Base-by-base conservation (phyloP, 2,797 vertebrate genomes). In the Scyliorhinus canicula region DNA sequence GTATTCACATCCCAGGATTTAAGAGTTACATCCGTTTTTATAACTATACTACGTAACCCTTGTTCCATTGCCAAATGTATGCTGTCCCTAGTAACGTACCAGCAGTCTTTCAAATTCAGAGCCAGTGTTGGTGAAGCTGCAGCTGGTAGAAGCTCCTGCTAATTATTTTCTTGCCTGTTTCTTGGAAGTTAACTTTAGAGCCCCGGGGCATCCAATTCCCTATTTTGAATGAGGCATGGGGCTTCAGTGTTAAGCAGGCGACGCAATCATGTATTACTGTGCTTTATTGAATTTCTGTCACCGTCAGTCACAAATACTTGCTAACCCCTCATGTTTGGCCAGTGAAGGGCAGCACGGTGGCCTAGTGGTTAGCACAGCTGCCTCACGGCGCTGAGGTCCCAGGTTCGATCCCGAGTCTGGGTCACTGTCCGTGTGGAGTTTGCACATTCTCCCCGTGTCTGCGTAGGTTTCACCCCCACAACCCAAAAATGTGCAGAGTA, bases 141-240 rank as follows among this genome's bases (percentile, higher is more conserved):
- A 35, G 52, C 52, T 88, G 28, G 28, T 55, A 4, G 35, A 93
- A 71, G 40, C 28, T 47, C 28, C 63, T 71, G 65, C 65, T 93
- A 12, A 31, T 93, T 47, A 50, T 93, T 71, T 71, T 93, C 63
- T 50, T 93, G 93, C 93, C 65, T 71, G 65, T 71, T 93, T 93
- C 14, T 44, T 71, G 47, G 91, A 47, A 50, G 44, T 31, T 60
- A 60, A 90, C 35, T 47, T 69, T 52, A 35, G 65, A 71, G 47
- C 44, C 93, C 26, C 9, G 11, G 19, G 44, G 11, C 31, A 93
- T 93, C 44, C 26, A 1, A 35, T 67, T 31, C 65, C 28, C 44
- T 28, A 52, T 93, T 47, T 50, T 52, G 0, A 47, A 7, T 16
- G 3, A 50, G 44, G 3, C 28, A 50, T 50, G 24, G 91, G 55